Conservation (phyloP, 2,888 invertebrate genomes). For the Herminia tarsipennalis region DNA sequence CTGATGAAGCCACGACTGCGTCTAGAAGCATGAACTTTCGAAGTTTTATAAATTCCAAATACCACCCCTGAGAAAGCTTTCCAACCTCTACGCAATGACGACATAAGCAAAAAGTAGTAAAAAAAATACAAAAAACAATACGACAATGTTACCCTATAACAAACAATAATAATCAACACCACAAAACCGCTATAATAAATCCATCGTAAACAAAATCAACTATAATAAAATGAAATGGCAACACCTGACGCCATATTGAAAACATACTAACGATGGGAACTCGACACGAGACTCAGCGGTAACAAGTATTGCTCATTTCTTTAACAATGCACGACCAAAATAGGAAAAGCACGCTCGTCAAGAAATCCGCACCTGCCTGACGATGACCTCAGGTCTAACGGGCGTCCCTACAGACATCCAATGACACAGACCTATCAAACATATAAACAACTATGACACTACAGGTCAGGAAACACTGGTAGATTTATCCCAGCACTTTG, state of each 20-base stretch:
- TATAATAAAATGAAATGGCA: constrained; percentile 15
- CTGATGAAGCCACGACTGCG: too few species aligned
- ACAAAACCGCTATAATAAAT: constrained; percentile 23
- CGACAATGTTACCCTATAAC: too few species aligned
- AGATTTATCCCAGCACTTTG: constrained; percentile 64
- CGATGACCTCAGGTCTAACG: constrained; percentile 79
- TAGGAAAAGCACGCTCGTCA: constrained; percentile 77
- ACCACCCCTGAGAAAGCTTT: too few species aligned
- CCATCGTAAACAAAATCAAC: constrained; percentile 20
- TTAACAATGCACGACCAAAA: constrained; percentile 77
- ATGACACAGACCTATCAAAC: constrained; percentile 20
- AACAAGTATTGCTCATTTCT: constrained; percentile 65
- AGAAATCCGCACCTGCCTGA: constrained; percentile 82
- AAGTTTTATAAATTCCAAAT: too few species aligned
- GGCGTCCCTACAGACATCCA: constrained; percentile 60
- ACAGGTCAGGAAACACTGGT: constrained; percentile 56
- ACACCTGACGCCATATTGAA: constrained; percentile 24
- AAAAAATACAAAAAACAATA: too few species aligned
- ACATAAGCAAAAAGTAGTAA: too few species aligned
- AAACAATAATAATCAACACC: constrained; percentile 1
- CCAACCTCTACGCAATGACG: too few species aligned
- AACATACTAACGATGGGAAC: constrained; percentile 51
- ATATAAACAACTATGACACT: constrained; percentile 27
- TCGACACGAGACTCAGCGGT: constrained; percentile 46
- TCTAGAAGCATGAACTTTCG: too few species aligned